Base-by-base conservation (phyloP, 2,888 invertebrate genomes). In the Zaprionus lineosus region DNA sequence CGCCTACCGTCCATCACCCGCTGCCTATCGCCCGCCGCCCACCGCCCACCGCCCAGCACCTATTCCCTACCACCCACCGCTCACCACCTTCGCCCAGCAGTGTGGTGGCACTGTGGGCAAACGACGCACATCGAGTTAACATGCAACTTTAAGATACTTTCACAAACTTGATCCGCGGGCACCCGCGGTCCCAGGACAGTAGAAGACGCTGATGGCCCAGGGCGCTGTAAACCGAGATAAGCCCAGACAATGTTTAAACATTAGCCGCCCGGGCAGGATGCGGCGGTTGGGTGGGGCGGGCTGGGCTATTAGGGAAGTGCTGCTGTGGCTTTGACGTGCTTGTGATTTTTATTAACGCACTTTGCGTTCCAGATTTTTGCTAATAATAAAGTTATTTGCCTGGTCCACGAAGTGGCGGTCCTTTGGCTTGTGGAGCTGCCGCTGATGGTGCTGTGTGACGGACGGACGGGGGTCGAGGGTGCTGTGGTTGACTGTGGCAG, bases 121-220 rank as follows among this genome's bases (percentile, higher is more conserved):
- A 63, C 64, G 12, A 75, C 57, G 72, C 75, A 75, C 78, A 65
- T 60, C 63, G 71, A 70, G 79, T 78, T 78, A 78, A 82, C 78
- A 78, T 78, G 83, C 74, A 79, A 79, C 79, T 79, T 79, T 71
- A 64, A 66, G 76, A 68, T 74, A 76, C 83, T 76, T 78, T 79
- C 16, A 68, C 36, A 65, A 82, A 78, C 65, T 78, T 71, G 59
- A 82, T 75, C 62, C 57, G 58, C 43, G 53, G 64, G 63, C 44
- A 19, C 8, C 19, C 6, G 16, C 5, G n/a, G 11, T 12, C 40
- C 7, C 7, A 16, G 14, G 24, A 33, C 12, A 29, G 24, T 31
- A 29, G 31, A 18, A 36, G 51, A 47, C 39, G 40, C 40, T 56
- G 52, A 56, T 64, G 56, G 60, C 78, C 69, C 44, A 34, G 52